These are phyloP conservation scores for Parnassius glacialis DNA, from an alignment of 2,888 invertebrate genomes.

Conservation along the genomic window DNA sequence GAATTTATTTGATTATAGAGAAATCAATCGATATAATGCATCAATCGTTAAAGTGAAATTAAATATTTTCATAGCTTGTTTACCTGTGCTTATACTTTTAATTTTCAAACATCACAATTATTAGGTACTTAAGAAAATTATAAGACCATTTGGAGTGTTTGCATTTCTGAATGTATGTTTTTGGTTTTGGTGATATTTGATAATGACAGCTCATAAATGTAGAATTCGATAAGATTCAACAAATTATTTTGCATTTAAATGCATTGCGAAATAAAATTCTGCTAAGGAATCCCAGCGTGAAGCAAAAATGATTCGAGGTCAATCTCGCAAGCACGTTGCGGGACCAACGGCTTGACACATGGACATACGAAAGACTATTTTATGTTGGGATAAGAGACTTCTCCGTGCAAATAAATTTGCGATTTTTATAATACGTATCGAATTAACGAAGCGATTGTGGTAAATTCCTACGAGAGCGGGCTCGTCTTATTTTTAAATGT, in stretches of 20 bases:
- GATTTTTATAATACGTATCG: conserved; percentile 67
- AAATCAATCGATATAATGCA: neutral
- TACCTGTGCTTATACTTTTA: neutral
- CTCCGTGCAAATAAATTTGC: conserved; percentile 62
- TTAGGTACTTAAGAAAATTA: neutral
- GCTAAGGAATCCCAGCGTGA: conserved; percentile 63
- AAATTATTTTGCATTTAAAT: conserved; percentile 63
- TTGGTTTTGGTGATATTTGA: conserved; percentile 14
- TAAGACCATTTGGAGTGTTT: neutral
- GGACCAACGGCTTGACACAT: conserved; percentile 66
- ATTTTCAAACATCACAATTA: neutral
- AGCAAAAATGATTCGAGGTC: conserved; percentile 53
- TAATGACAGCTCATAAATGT: conserved; percentile 17
- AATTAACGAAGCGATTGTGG: conserved; percentile 53
- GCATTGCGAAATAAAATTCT: conserved; percentile 55
- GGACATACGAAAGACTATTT: conserved; percentile 59
- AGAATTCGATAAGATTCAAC: conserved; percentile 28
- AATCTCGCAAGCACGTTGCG: conserved; percentile 52
- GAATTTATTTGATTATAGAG: no score
- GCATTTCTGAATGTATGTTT: neutral
- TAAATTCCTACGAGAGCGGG: conserved; percentile 41
- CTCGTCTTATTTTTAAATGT: conserved; percentile 40
- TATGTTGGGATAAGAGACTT: conserved; percentile 57
- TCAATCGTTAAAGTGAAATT: neutral
- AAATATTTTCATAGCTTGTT: conserved; percentile 4